Percentiles rank a stretch among this genome's conserved stretches.
phyloP scores from a whole-genome alignment of 2,797 vertebrate genomes.

The Rhinogobio ventralis region DNA sequence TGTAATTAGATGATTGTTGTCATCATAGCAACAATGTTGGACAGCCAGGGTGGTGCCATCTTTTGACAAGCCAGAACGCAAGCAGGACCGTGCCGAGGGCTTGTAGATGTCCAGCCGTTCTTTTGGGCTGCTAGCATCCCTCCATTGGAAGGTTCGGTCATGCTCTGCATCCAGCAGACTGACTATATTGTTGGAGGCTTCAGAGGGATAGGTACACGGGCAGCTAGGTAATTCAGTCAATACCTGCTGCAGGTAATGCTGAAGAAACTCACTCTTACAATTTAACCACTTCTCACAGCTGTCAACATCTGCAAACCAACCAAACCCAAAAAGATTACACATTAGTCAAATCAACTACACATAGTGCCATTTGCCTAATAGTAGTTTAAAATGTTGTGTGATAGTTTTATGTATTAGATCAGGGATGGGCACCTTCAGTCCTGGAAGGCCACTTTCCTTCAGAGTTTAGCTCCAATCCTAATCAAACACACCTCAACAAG shows the following conservation, averaged over 20 bases:
- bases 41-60: conserved; percentile 86
- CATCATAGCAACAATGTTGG: conserved; percentile 92
- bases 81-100: conserved; percentile 86
- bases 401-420: background rate
- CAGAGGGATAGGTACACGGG: conserved; percentile 86
- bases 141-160: conserved; percentile 86
- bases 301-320: conserved; percentile 82
- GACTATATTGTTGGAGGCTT: conserved; percentile 80
- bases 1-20: conserved; percentile 85
- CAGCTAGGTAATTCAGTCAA: conserved; percentile 89
- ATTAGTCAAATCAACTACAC: background rate
- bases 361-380: background rate
- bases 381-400: background rate
- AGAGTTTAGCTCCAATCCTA: too few relatives aligned
- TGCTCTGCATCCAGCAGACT: conserved; percentile 81
- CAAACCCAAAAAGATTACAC: background rate
- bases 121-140: conserved; percentile 85
- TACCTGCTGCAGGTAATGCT: conserved; percentile 86
- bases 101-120: conserved; percentile 92
- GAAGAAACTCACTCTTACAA: conserved; percentile 93
- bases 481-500: too few relatives aligned
- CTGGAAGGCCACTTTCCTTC: too few relatives aligned
- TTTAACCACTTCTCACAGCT: conserved; percentile 95
- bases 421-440: too few relatives aligned
- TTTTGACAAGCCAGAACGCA: conserved; percentile 85